A percentile compares a stretch with the other conserved stretches of the same genome.
These are phyloP conservation scores for Drosophila ironensis DNA, from an alignment of 1,140 invertebrate genomes.

Conservation along the genomic window DNA sequence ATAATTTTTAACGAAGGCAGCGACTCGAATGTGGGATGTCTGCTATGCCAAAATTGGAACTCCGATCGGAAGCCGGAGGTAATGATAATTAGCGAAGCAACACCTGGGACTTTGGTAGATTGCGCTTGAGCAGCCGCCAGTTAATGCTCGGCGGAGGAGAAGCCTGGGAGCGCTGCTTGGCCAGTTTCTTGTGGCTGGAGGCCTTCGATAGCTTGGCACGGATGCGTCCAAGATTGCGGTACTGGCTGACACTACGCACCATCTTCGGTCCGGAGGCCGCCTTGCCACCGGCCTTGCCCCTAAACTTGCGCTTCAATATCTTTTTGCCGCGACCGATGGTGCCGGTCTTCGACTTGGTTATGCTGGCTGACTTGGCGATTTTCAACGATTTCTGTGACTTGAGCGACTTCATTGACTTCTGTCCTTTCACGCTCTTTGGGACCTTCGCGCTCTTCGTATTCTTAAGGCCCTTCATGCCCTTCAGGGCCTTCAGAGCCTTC, in stretches of 20 bases:
- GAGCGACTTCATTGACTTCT: not conserved
- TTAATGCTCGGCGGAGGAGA: constrained; percentile 51
- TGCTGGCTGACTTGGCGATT: not conserved
- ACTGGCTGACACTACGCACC: constrained; percentile 53
- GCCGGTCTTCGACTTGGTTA: constrained; percentile 18
- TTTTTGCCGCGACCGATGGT: constrained; percentile 45
- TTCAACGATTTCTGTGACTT: not conserved
- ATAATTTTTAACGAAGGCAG: too few species aligned
- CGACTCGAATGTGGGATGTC: too few species aligned
- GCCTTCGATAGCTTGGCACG: constrained; percentile 34
- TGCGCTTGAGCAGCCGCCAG: constrained; percentile 55
- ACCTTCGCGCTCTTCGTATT: too few species aligned
- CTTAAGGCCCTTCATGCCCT: too few species aligned
- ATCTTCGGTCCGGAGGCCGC: constrained; percentile 23
- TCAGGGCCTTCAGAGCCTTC: too few species aligned
- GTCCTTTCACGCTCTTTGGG: too few species aligned
- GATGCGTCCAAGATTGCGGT: constrained; percentile 21
- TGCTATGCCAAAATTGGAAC: too few species aligned
- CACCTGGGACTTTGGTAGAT: constrained; percentile 35
- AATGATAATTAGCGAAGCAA: too few species aligned
- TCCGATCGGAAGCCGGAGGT: too few species aligned
- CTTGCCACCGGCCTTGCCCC: constrained; percentile 6
- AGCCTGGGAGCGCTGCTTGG: not conserved
- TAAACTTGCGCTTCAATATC: constrained; percentile 50
- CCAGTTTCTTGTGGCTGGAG: constrained; percentile 22